Conservation (phyloP, 2,797 vertebrate genomes). For the Oreonectes daqikongensis region DNA sequence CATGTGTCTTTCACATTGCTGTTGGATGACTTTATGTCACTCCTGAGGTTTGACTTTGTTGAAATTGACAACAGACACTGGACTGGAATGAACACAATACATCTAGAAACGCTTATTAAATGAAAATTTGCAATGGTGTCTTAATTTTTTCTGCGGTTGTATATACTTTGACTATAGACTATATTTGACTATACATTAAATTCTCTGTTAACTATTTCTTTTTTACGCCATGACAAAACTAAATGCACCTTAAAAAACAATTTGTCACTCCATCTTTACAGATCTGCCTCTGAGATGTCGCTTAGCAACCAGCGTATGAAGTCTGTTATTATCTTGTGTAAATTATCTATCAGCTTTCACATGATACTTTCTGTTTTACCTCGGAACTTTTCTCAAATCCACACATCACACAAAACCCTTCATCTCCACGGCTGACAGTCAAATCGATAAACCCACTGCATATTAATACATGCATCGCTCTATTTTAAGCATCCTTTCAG, state of each 20-base stretch:
- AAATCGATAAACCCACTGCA: conserved; percentile 19
- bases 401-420: conserved; percentile 39
- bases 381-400: conserved; percentile 22
- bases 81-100: too few species aligned
- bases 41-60: too few species aligned
- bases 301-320: conserved; percentile 38
- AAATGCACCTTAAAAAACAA: conserved; percentile 16
- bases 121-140: too few species aligned
- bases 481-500: conserved; percentile 48
- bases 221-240: background rate
- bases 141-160: too few species aligned
- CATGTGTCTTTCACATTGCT: too few species aligned
- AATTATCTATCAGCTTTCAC: conserved; percentile 37
- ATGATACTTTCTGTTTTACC: conserved; percentile 20
- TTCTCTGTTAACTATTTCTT: background rate
- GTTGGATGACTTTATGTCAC: too few species aligned
- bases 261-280: conserved; percentile 6
- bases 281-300: conserved; percentile 18
- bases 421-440: conserved; percentile 32
- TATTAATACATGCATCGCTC: conserved; percentile 15
- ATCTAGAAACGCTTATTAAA: too few species aligned
- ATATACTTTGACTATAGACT: too few species aligned
- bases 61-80: too few species aligned
- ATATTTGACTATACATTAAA: too few species aligned
- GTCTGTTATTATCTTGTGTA: conserved; percentile 22